Base-by-base conservation (phyloP, 2,888 invertebrate genomes). In the Trichacis sp. region DNA sequence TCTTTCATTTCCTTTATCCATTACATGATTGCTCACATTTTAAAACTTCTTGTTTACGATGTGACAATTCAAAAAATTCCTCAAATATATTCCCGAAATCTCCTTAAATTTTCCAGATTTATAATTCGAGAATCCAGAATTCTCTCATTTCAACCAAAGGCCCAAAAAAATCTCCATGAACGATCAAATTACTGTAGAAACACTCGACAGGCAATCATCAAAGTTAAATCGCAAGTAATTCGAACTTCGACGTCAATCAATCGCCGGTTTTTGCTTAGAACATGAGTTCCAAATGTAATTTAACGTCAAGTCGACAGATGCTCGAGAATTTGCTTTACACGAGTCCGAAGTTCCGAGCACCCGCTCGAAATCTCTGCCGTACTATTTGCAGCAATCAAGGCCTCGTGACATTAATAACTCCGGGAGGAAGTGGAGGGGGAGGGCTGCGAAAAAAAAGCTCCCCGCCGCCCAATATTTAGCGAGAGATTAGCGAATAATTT, bases 381-480 rank as follows among this genome's bases (percentile, higher is more conserved):
- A 42, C 36, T 43, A 54, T 62, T 58, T 47, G 58, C 47, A 38
- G 55, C 42, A 43, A 48, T 62, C 50, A 48, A 24, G 24, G 54
- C 55, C 52, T 59, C 62, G 66, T 56, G 62, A 67, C 66, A 67
- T 56, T 56, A 63, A 63, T 67, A 62, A 67, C 62, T 55, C 59
- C 49, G 11, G 1, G 29, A 50, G 40, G 49, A 52, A 50, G 56
- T 33, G 47, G 3, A 20, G 33, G 15, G 55, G n/a, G n/a, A n/a
- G n/a, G n/a, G n/a, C n/a, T n/a, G n/a, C n/a, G n/a, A n/a, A n/a
- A n/a, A n/a, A 67, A 46, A 55, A 56, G 40, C 9, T 8, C 9
- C 15, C 38, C 36, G 18, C 30, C 59, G 58, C 55, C 55, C 52
- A 65, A 67, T 53, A 56, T 63, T 67, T 57, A 67, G 45, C 50